Evolutionary conservation across 2,888 invertebrate genomes (phyloP), one percentile per base, ranked within the genome.

Genomic region (Mayetiola destructor): DNA sequence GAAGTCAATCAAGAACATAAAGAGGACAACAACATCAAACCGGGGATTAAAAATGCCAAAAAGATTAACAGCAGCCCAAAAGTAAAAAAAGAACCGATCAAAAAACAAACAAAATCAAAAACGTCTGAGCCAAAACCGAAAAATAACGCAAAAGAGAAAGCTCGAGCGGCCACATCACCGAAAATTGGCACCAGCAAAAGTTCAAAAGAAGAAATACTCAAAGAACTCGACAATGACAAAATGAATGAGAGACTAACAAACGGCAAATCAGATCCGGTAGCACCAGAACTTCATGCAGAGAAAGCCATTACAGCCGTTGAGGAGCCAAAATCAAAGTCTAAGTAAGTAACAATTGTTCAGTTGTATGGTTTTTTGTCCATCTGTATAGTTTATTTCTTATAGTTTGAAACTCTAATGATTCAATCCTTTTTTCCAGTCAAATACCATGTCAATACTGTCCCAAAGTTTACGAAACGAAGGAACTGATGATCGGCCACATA

Each of bases 401-500:
- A 37, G n/a, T 16, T 37, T 37, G n/a, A 14, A 37, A 37, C n/a
- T 6, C 8, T 12, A 37, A 37, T 37, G 6, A 21, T 12, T 42
- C 2, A 42, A 42, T 23, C 23, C 10, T 8, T 3, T n/a, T 48
- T 48, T 27, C 27, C 23, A 27, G 27, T 48, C 48, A 48, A 27
- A 48, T 12, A 18, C 12, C 29, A 20, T 56, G 56, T 18, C 32
- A 56, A 12, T 35, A 56, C 23, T 56, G 56, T 48, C 9, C 42
- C 1, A 9, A 35, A 10, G 16, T 32, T 10, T 56, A 39, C 18
- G 21, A 12, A 9, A 29, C 18, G n/a, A 56, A 56, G 12, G 9
- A 40, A 6, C 32, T 57, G 27, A 37, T 62, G 8, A 59, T 54
- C 21, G 64, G 66, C 8, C 76, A 75, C 62, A 61, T 74, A 37